A percentile compares a stretch with the other conserved stretches of the same genome.
Evolutionary conservation across 2,888 invertebrate genomes (phyloP).

Genomic region (Lydus trimaculatus): DNA sequence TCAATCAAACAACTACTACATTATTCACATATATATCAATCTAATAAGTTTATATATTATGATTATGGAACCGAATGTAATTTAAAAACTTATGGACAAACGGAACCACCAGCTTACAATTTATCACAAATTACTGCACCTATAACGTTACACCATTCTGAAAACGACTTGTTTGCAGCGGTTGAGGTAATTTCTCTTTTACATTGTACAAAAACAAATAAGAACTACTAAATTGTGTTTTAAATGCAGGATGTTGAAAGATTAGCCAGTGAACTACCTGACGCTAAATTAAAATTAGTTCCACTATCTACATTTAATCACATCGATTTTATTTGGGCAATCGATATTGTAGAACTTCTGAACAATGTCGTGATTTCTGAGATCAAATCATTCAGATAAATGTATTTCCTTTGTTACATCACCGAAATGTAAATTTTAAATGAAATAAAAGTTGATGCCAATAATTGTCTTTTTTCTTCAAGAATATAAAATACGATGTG

Average conservation of each 20-base stretch:
- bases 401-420: no score
- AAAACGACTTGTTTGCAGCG: constrained; percentile 19
- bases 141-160: constrained; percentile 19
- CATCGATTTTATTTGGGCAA: constrained; percentile 50
- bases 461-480: no score
- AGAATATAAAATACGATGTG: no score
- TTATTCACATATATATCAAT: not conserved
- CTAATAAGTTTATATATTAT: constrained; percentile 59
- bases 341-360: not conserved
- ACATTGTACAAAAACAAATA: constrained; percentile 48
- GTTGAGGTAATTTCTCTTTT: constrained; percentile 52
- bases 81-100: constrained; percentile 48
- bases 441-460: no score
- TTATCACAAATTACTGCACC: constrained; percentile 56
- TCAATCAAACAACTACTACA: not conserved
- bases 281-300: constrained; percentile 40
- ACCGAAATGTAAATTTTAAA: no score
- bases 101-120: constrained; percentile 60
- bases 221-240: not conserved
- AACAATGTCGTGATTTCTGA: not conserved
- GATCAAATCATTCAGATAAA: not conserved
- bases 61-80: constrained; percentile 62
- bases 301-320: constrained; percentile 47
- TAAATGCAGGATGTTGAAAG: constrained; percentile 50
- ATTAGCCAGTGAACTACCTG: constrained; percentile 59